phyloP scores from a whole-genome alignment of 2,113 vertebrate genomes.

The Axis porcinus region DNA sequence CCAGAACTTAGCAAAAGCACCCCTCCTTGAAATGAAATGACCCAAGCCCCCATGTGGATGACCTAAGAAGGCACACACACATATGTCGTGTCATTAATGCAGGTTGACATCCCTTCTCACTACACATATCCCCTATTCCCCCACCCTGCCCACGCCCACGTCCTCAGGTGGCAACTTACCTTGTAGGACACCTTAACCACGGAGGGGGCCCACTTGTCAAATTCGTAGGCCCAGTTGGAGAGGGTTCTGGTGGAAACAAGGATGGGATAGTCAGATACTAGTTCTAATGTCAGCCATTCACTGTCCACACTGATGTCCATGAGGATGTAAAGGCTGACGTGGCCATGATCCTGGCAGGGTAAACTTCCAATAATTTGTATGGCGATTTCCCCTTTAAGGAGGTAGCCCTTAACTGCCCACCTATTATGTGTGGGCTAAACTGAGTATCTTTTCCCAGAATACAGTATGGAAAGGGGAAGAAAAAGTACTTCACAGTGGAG shows the following conservation, averaged over 20 bases:
- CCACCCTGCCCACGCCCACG: fast-evolving
- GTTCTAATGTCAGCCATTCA: fast-evolving
- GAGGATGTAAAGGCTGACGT: fast-evolving
- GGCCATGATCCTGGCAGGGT: not conserved
- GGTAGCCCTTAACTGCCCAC: not conserved
- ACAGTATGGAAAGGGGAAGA: too few relatives aligned
- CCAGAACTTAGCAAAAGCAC: not conserved
- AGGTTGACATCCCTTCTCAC: not conserved
- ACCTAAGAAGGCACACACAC: fast-evolving
- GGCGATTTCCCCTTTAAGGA: not conserved
- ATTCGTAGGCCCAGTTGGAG: constrained; percentile 98
- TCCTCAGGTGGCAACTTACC: constrained; percentile 75
- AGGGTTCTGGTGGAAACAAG: constrained; percentile 85
- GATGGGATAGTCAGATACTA: not conserved
- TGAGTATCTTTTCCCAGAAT: not conserved
- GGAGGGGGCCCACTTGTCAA: constrained; percentile 98
- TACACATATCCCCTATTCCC: fast-evolving
- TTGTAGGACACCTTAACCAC: constrained; percentile 98
- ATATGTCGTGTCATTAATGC: fast-evolving
- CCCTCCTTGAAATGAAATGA: not conserved
- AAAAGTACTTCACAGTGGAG: not conserved
- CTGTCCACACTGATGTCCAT: not conserved
- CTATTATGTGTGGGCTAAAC: fast-evolving
- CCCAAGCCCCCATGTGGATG: fast-evolving
- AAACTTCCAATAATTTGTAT: not conserved